These are phyloP conservation scores for Beaufortia kweichowensis DNA, from an alignment of 2,113 vertebrate genomes.

Conservation along the genomic window DNA sequence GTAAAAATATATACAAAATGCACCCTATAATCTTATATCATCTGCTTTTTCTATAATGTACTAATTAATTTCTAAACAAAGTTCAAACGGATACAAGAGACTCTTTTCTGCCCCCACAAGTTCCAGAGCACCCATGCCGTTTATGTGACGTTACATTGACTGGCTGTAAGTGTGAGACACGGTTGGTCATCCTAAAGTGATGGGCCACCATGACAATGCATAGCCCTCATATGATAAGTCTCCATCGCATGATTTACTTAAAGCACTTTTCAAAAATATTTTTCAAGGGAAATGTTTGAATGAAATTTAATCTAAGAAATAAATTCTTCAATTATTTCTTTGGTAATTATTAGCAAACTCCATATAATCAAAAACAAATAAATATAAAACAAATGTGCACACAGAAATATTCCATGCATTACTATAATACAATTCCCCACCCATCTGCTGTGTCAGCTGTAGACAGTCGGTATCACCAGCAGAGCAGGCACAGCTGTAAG, in stretches of 20 bases:
- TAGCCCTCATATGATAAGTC: background rate
- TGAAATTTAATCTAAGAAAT: too few relatives aligned
- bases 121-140: background rate
- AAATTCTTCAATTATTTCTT: too few relatives aligned
- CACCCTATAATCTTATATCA: constrained; percentile 16
- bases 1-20: constrained; percentile 30
- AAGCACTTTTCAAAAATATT: background rate
- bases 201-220: too few relatives aligned
- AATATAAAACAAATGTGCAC: background rate
- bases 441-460: constrained; percentile 47
- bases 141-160: background rate
- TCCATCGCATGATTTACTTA: background rate
- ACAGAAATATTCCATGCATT: background rate
- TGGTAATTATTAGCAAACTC: too few relatives aligned
- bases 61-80: background rate
- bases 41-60: background rate
- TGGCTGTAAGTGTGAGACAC: too few relatives aligned
- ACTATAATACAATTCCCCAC: constrained; percentile 57
- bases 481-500: constrained; percentile 72
- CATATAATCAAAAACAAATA: background rate
- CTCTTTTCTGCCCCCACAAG: background rate
- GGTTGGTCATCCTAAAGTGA: too few relatives aligned
- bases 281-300: too few relatives aligned
- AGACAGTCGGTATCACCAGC: constrained; percentile 54
- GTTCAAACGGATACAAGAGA: background rate